Evolutionary conservation across 2,888 invertebrate genomes (phyloP), one percentile per base, ranked within the genome.

Genomic region (Dorcus parallelipipedus): DNA sequence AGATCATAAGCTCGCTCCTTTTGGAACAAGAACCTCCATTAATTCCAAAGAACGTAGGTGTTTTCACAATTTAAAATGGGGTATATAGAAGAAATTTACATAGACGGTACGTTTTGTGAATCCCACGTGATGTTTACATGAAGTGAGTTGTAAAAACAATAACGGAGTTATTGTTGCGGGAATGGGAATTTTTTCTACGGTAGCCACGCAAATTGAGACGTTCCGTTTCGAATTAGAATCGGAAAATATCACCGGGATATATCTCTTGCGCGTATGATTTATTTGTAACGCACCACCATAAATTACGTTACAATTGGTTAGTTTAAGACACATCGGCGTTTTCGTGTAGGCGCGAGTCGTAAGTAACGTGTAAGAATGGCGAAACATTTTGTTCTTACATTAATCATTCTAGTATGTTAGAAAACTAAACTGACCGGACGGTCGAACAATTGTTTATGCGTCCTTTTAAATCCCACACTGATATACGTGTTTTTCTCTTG

Each of bases 361-460:
- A 62, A 64, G 64, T 63, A 64, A 60, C 61, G 61, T 59, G 64
- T 64, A 63, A 62, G 61, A 61, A 63, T 63, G 61, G 66, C 66
- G 64, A 63, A 66, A 66, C 63, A 50, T 63, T 66, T 64, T 57
- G 61, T 61, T 56, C 53, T 56, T 58, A 57, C 64, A 65, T 66
- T 66, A 66, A 66, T 66, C 66, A 66, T 64, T 63, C 60, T 41
- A 48, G 58, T 33, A 55, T 54, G 51, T 42, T 45, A 61, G 49
- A 47, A 56, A 65, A 60, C 56, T 53, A 64, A 61, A 59, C 61
- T 54, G 54, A 58, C 51, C 52, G 39, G 58, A 55, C 62, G 54
- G 45, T 54, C 54, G 56, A 63, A 63, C 61, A 59, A 63, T 63
- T 63, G 61, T 63, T 61, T 61, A 59, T 61, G 52, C 26, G 52